A percentile compares a stretch with the other conserved stretches of the same genome.
phyloP scores from a whole-genome alignment of 2,113 vertebrate genomes.

The Odobenus rosmarus region DNA sequence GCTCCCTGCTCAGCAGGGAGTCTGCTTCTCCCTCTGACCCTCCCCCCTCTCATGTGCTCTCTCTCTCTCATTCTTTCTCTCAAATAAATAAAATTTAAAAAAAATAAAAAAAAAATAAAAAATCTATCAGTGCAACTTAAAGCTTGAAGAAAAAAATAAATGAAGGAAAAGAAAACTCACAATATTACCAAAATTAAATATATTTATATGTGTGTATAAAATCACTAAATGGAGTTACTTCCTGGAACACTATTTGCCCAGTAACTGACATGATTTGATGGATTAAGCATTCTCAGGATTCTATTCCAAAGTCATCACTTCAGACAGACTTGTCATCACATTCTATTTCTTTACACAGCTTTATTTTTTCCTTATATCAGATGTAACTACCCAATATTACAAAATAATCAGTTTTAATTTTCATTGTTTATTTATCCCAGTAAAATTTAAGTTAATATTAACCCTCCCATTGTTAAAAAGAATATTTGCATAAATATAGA shows the following conservation, averaged over 20 bases:
- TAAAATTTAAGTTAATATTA: background rate
- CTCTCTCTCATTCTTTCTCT: too few relatives aligned
- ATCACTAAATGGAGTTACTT: background rate
- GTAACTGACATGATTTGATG: background rate
- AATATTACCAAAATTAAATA: background rate
- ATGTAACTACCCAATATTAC: background rate
- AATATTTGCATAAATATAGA: background rate
- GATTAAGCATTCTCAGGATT: background rate
- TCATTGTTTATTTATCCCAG: background rate
- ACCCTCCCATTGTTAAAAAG: background rate
- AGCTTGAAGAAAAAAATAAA: background rate
- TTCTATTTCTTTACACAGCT: background rate
- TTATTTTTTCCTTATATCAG: background rate
- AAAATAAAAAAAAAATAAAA: background rate
- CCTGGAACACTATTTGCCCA: background rate
- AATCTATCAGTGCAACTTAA: background rate
- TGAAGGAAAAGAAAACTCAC: background rate
- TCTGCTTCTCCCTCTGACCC: too few relatives aligned
- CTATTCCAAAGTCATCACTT: background rate
- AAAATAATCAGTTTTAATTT: background rate
- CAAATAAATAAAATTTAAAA: too few relatives aligned
- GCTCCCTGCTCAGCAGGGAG: too few relatives aligned
- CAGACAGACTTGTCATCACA: background rate
- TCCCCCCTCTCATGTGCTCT: too few relatives aligned
- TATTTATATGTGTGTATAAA: background rate